A percentile compares a stretch with the other conserved stretches of the same genome.
These are phyloP conservation scores for Pterostichus madidus DNA, from an alignment of 2,888 invertebrate species.

Conservation along the genomic window DNA sequence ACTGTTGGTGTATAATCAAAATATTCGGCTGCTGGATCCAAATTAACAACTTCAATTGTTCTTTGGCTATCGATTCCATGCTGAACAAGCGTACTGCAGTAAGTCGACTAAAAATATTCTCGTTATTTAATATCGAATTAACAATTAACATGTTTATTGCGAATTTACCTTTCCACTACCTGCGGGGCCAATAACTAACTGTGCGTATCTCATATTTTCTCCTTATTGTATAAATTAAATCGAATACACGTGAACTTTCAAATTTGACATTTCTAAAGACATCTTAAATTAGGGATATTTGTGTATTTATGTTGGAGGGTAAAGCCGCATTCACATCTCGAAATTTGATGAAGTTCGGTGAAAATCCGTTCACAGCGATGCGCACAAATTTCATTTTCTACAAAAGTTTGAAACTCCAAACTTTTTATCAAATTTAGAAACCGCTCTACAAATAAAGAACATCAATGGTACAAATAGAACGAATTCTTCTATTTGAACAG, in stretches of 20 bases:
- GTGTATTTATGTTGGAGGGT: conserved; percentile 7
- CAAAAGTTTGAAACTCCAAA: too few relatives aligned
- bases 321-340: too few relatives aligned
- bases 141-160: conserved; percentile 22
- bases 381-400: too few relatives aligned
- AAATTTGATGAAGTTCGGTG: too few relatives aligned
- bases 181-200: conserved; percentile 97
- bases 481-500: too few relatives aligned
- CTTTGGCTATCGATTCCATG: conserved; percentile 89
- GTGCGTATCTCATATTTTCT: conserved; percentile 91
- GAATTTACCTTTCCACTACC: conserved; percentile 94
- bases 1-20: conserved; percentile 94
- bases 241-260: conserved; percentile 17
- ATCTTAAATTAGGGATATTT: neutral
- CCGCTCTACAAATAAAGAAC: too few relatives aligned
- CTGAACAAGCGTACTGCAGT: conserved; percentile 92
- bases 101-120: conserved; percentile 87
- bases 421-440: too few relatives aligned
- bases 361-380: too few relatives aligned
- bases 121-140: conserved; percentile 41
- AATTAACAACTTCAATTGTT: conserved; percentile 92
- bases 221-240: neutral
- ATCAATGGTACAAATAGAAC: too few relatives aligned
- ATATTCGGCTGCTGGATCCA: conserved; percentile 98
- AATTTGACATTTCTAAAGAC: conserved; percentile 22